phyloP scores from a whole-genome alignment of 2,113 vertebrate genomes.

The Gymnogyps californianus region DNA sequence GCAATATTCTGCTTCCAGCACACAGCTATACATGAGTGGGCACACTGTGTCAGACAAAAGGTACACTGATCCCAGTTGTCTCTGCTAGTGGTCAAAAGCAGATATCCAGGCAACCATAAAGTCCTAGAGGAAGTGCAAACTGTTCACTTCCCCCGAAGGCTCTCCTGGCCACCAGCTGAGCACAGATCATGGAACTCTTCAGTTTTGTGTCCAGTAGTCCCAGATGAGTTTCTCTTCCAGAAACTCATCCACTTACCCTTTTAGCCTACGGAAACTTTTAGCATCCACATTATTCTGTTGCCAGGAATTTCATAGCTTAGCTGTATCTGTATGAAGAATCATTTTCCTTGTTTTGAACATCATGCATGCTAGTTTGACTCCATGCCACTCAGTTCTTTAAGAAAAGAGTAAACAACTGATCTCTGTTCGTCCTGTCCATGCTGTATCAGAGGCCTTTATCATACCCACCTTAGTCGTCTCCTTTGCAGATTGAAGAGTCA shows the following conservation, averaged over 20 bases:
- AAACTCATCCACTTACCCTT: background rate
- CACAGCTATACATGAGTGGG: background rate
- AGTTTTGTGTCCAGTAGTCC: background rate
- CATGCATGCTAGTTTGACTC: background rate
- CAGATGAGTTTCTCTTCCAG: background rate
- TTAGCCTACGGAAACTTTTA: background rate
- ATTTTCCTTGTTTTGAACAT: background rate
- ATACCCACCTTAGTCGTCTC: background rate
- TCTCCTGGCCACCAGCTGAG: background rate
- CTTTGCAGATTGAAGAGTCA: background rate
- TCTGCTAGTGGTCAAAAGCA: background rate
- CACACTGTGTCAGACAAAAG: background rate
- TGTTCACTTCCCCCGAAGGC: background rate
- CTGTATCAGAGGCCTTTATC: background rate
- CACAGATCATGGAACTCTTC: background rate
- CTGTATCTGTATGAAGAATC: background rate
- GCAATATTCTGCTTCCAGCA: background rate
- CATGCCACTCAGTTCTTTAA: background rate
- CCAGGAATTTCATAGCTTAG: background rate
- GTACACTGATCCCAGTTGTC: background rate
- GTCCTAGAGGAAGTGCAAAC: background rate
- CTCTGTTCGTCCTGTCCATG: background rate
- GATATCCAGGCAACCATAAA: background rate
- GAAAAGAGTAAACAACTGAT: background rate
- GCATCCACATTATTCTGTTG: background rate